Evolutionary conservation across 1,140 invertebrate species (phyloP).

Genomic region (Lanistes nyassanus): DNA sequence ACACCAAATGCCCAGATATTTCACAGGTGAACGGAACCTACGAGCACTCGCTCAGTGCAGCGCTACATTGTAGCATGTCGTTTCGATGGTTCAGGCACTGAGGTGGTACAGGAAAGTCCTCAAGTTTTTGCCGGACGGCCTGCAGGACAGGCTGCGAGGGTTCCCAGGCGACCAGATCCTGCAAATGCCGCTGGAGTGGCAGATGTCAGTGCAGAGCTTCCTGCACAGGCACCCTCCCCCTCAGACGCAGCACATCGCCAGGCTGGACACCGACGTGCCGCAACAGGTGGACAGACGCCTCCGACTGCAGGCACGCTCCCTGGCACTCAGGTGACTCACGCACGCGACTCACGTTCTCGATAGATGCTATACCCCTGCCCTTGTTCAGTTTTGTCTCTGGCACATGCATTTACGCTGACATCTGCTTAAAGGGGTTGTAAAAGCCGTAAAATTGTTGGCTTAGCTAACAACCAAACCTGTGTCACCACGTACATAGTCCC

Average conservation of each 20-base stretch:
- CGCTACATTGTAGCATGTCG: too few relatives aligned
- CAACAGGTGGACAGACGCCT: slow-evolving; percentile 30
- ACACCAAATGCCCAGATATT: too few relatives aligned
- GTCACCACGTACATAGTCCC: too few relatives aligned
- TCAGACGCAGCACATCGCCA: slow-evolving; percentile 34
- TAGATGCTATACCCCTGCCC: too few relatives aligned
- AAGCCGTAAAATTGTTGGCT: too few relatives aligned
- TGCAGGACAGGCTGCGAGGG: slow-evolving; percentile 8
- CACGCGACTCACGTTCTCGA: too few relatives aligned
- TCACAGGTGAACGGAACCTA: too few relatives aligned
- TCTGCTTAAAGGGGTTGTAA: too few relatives aligned
- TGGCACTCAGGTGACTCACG: slow-evolving; percentile 34
- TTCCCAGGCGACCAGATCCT: slow-evolving; percentile 8
- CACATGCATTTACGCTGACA: too few relatives aligned
- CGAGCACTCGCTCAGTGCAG: too few relatives aligned
- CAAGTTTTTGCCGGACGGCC: slow-evolving; percentile 36
- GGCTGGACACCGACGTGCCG: slow-evolving; percentile 33
- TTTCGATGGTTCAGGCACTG: slow-evolving; percentile 14
- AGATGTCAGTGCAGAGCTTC: slow-evolving; percentile 32
- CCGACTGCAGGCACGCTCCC: slow-evolving; percentile 29
- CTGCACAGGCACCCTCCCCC: slow-evolving; percentile 37
- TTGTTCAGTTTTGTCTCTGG: too few relatives aligned
- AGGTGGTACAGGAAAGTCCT: slow-evolving; percentile 44
- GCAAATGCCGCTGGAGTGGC: slow-evolving; percentile 27
- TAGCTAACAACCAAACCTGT: too few relatives aligned